Evolutionary conservation across 2,797 vertebrate genomes (phyloP).

Genomic region (Valencia hispanica): DNA sequence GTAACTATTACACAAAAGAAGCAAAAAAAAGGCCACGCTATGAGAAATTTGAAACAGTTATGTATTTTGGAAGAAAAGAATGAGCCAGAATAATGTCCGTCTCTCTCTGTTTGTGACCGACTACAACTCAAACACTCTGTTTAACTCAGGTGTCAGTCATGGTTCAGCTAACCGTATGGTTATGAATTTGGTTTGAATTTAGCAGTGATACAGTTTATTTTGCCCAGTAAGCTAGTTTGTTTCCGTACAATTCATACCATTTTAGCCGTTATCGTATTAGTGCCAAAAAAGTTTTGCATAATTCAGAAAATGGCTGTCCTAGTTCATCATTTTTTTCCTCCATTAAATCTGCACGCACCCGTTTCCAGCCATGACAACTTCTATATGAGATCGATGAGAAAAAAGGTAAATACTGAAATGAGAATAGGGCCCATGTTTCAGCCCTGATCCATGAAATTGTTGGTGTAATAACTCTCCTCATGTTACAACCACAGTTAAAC

Average conservation of each 20-base stretch:
- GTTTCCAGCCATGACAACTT: not conserved
- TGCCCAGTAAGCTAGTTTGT: not conserved
- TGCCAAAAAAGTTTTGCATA: not conserved
- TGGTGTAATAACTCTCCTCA: not conserved
- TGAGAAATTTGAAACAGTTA: too few relatives aligned
- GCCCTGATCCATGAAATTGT: not conserved
- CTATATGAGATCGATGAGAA: not conserved
- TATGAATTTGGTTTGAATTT: not conserved
- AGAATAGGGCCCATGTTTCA: not conserved
- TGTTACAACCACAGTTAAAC: not conserved
- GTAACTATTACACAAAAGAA: too few relatives aligned
- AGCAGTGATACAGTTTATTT: not conserved
- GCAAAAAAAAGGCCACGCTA: too few relatives aligned
- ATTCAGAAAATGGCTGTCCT: too few relatives aligned
- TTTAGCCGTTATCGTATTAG: not conserved
- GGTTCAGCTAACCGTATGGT: not conserved
- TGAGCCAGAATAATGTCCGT: not conserved
- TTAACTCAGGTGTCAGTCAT: not conserved
- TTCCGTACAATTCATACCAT: not conserved
- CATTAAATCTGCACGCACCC: not conserved
- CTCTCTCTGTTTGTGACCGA: not conserved
- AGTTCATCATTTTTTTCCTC: not conserved
- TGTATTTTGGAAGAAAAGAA: not conserved
- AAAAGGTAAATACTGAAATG: not conserved
- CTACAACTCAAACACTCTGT: not conserved